Base-by-base conservation (phyloP, 2,888 invertebrate species). In the Epinotia bilunana region DNA sequence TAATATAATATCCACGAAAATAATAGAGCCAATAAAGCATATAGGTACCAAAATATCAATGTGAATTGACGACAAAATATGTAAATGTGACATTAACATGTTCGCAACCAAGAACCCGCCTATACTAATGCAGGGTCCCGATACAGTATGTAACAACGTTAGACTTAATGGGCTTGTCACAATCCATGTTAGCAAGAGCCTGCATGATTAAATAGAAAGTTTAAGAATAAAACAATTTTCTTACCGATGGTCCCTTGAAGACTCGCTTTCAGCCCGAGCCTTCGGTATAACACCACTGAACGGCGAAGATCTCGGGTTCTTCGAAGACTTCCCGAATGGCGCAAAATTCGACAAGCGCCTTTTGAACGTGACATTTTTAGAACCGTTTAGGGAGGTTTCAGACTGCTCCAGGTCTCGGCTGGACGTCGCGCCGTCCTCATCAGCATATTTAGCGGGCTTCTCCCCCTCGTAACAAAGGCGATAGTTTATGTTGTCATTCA, bases 401-500 rank as follows among this genome's bases (percentile, higher is more conserved):
- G 89, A 86, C 39, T 89, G 89, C 5, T 89, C 90, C 12, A 82
- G 81, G 74, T 86, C 87, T 73, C 83, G 82, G 70, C 81, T 88
- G 4, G 93, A 92, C 9, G 88, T 84, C 79, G 92, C 94, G 13
- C 91, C 93, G 68, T 85, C 86, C 49, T 83, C 83, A 60, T 89
- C 90, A 43, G 80, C 81, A 18, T 84, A 85, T 77, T 90, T 89
- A 2, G 86, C 82, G 3, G 84, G 82, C 72, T 90, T 90, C 77
- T 91, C 91, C 74, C 84, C 88, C 79, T 94, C 94, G 80, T 91
- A 94, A 85, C 90, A 91, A 82, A 94, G 87, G 57, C 94, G 90
- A 81, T 94, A 94, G 80, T 94, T 94, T 53, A 94, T 93, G 77
- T 94, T 94, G 79, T 94, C 94, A 78, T 93, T 95, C 74, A 95